Evolutionary conservation across 2,113 vertebrate genomes (phyloP).

Genomic region (Rhynchomys soricoides): DNA sequence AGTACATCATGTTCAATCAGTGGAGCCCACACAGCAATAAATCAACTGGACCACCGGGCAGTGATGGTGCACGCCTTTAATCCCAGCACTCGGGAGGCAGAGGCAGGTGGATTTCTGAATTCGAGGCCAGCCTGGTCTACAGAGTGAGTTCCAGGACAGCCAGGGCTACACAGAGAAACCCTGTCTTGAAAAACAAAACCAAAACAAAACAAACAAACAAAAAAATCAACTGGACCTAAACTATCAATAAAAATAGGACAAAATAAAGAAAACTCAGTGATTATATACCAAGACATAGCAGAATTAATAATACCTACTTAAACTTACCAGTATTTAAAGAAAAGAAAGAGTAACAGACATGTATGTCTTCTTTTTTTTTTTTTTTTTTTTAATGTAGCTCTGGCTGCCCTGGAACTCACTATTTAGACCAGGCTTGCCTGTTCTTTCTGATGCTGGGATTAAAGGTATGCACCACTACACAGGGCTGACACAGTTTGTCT

Average conservation of each 20-base stretch:
- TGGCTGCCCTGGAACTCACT: background rate
- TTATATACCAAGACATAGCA: background rate
- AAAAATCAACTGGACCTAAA: no score
- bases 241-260: background rate
- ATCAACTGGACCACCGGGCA: no score
- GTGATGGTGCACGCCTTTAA: no score
- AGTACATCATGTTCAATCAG: background rate
- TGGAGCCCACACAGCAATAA: background rate
- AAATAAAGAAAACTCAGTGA: constrained; percentile 38
- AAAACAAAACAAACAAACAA: no score
- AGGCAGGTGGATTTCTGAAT: no score
- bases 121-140: no score
- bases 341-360: background rate
- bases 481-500: background rate
- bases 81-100: no score
- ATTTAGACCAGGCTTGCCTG: background rate
- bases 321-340: background rate
- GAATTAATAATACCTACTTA: constrained; percentile 13
- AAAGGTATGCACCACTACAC: background rate
- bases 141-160: no score
- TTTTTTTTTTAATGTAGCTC: background rate
- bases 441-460: background rate
- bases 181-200: no score
- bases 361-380: background rate
- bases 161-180: no score